A percentile compares a stretch with the other conserved stretches of the same genome.
phyloP scores from a whole-genome alignment of 2,797 vertebrate species.

The Tachyglossus aculeatus region DNA sequence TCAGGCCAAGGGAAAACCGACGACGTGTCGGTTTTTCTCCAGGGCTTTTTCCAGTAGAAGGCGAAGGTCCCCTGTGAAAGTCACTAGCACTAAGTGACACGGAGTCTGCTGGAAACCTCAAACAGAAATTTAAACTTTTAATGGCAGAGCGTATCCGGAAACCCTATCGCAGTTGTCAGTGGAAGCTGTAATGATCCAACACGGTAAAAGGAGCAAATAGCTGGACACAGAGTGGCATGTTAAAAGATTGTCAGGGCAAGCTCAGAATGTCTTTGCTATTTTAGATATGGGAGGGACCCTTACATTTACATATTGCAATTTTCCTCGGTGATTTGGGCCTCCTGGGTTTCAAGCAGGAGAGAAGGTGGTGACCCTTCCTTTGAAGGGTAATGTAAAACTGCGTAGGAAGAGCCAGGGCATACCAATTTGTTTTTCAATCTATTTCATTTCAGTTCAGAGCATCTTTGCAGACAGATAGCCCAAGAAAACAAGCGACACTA shows the following conservation, averaged over 20 bases:
- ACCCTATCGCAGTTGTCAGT: constrained; percentile 15
- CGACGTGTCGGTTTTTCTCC: too few relatives aligned
- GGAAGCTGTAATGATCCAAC: constrained; percentile 4
- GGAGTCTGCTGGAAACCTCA: too few relatives aligned
- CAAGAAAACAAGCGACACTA: constrained; percentile 27
- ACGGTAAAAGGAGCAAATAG: constrained; percentile 9
- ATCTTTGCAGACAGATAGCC: constrained; percentile 21
- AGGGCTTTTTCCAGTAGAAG: too few relatives aligned
- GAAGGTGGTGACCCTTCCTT: constrained; percentile 29
- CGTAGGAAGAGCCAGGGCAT: constrained; percentile 33
- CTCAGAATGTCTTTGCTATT: constrained; percentile 39
- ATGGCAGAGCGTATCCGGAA: constrained; percentile 1
- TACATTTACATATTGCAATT: constrained; percentile 11
- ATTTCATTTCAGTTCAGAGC: constrained; percentile 61
- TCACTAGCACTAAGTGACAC: too few relatives aligned
- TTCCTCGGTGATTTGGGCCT: constrained; percentile 39
- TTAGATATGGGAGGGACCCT: constrained; percentile 45
- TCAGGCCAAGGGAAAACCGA: too few relatives aligned
- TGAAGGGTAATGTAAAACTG: constrained; percentile 44
- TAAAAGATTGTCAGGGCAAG: constrained; percentile 32
- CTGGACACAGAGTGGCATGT: neutral
- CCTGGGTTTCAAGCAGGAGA: constrained; percentile 32
- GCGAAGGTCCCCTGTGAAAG: too few relatives aligned
- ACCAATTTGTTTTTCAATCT: constrained; percentile 56
- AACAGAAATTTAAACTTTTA: constrained; percentile 5